These are phyloP conservation scores for Athalia rosae DNA, from an alignment of 2,888 invertebrate species.

Conservation along the genomic window DNA sequence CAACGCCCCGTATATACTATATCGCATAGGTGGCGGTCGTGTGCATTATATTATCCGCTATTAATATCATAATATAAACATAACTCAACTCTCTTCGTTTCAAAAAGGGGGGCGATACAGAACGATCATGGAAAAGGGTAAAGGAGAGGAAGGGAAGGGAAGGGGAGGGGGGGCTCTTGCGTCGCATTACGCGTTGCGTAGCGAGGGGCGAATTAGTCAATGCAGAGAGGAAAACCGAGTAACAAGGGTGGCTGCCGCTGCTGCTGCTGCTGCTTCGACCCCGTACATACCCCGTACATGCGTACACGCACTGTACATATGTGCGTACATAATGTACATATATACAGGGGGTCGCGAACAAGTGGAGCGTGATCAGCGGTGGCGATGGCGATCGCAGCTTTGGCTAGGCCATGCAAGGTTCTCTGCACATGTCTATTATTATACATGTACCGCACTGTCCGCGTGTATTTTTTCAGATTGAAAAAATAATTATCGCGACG, in stretches of 20 bases:
- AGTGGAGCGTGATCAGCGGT: slow-evolving; percentile 40
- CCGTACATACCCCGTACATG: too few species aligned
- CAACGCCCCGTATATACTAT: background rate
- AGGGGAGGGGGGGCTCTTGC: background rate
- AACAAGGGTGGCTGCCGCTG: slow-evolving; percentile 5
- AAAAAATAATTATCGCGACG: background rate
- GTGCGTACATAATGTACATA: too few species aligned
- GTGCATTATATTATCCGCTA: slow-evolving; percentile 63
- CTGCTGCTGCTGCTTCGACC: background rate
- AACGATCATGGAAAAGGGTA: slow-evolving; percentile 46
- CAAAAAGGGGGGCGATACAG: slow-evolving; percentile 32
- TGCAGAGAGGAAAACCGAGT: slow-evolving; percentile 45
- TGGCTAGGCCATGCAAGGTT: slow-evolving; percentile 1
- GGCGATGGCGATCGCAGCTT: slow-evolving; percentile 24
- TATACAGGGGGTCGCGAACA: slow-evolving; percentile 21
- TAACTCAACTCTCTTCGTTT: slow-evolving; percentile 59
- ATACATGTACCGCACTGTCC: background rate
- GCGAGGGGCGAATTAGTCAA: slow-evolving; percentile 36
- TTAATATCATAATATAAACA: slow-evolving; percentile 73
- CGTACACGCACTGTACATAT: too few species aligned
- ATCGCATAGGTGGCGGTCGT: background rate
- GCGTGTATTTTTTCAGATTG: background rate
- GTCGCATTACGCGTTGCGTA: background rate
- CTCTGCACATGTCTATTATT: background rate
- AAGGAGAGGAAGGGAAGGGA: slow-evolving; percentile 48